Conservation (phyloP, 2,797 vertebrate species). For the Jordanella pulchra region DNA sequence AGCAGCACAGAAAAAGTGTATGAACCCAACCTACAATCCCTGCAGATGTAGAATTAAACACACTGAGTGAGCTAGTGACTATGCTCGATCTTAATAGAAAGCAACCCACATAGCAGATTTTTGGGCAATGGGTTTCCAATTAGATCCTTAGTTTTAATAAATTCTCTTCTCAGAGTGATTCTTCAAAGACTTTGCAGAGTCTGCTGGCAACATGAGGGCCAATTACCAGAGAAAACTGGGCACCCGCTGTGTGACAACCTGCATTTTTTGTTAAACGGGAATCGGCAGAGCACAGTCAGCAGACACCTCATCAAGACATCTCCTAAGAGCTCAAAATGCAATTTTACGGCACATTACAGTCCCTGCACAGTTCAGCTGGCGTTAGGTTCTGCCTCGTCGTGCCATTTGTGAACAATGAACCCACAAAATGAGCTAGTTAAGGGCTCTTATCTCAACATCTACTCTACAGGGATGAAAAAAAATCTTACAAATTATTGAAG, state of each 20-base stretch:
- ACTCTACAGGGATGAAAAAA: slow-evolving; percentile 10
- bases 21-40: not conserved
- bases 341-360: slow-evolving; percentile 57
- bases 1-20: not conserved
- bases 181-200: slow-evolving; percentile 58
- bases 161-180: slow-evolving; percentile 46
- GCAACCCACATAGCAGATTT: slow-evolving; percentile 40
- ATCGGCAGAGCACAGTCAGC: slow-evolving; percentile 42
- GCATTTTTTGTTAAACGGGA: slow-evolving; percentile 32
- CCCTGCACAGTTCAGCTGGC: slow-evolving; percentile 24
- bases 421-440: slow-evolving; percentile 45
- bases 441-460: slow-evolving; percentile 26
- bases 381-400: slow-evolving; percentile 32
- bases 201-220: slow-evolving; percentile 68
- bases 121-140: slow-evolving; percentile 54
- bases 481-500: slow-evolving; percentile 5
- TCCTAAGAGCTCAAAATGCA: slow-evolving; percentile 47
- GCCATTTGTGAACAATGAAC: slow-evolving; percentile 38
- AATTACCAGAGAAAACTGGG: slow-evolving; percentile 70
- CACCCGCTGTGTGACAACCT: slow-evolving; percentile 66
- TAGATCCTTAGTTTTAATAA: slow-evolving; percentile 67
- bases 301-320: slow-evolving; percentile 51
- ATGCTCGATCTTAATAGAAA: slow-evolving; percentile 52
- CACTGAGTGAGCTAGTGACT: slow-evolving; percentile 19
- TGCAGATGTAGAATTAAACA: not conserved